A percentile compares a stretch with the other conserved stretches of the same genome.
These are phyloP conservation scores for Lagenorhynchus albirostris DNA, from an alignment of 2,113 vertebrate species.

Conservation along the genomic window DNA sequence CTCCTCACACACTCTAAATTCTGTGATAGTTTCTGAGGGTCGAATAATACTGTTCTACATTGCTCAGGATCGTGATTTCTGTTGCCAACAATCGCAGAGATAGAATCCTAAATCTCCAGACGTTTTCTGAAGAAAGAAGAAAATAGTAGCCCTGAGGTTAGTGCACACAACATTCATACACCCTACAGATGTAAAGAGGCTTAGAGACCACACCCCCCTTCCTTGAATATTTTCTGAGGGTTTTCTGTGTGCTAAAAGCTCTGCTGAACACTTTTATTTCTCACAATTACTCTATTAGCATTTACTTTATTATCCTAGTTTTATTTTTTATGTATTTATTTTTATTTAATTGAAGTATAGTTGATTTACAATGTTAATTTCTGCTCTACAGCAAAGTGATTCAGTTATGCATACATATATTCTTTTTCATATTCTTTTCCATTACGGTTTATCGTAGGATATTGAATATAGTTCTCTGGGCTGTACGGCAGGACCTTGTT, in stretches of 20 bases:
- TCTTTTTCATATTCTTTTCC: not conserved
- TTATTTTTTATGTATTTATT: not conserved
- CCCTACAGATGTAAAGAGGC: not conserved
- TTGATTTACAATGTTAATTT: not conserved
- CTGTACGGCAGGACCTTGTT: not conserved
- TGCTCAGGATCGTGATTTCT: not conserved
- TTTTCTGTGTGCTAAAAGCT: not conserved
- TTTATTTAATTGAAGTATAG: not conserved
- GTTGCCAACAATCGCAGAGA: not conserved
- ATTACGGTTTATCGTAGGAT: fast-evolving
- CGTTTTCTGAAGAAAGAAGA: not conserved
- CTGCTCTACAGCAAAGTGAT: not conserved
- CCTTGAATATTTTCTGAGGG: not conserved
- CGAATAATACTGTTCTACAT: not conserved
- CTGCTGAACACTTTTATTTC: not conserved
- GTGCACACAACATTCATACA: not conserved
- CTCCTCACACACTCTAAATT: not conserved
- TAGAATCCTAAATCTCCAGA: not conserved
- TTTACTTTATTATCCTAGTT: not conserved
- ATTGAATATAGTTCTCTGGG: not conserved
- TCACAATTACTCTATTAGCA: not conserved
- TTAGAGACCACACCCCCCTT: fast-evolving
- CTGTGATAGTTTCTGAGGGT: not conserved
- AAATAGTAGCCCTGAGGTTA: not conserved
- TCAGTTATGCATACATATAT: fast-evolving